Base-by-base conservation (phyloP, 2,888 invertebrate genomes). In the Morpho achilles region DNA sequence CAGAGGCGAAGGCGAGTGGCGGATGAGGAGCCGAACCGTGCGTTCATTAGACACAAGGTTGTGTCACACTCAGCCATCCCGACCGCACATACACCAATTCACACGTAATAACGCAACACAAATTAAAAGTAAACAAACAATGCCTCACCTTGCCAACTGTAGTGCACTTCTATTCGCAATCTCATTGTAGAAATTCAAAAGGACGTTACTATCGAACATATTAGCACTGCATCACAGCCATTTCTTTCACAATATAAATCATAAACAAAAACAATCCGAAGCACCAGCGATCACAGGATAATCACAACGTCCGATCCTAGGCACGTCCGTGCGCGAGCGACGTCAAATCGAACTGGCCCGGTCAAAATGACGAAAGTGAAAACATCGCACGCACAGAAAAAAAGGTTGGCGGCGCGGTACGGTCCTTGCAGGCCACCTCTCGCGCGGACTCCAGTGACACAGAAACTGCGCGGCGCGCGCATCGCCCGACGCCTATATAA, bases 361-460 rank as follows among this genome's bases (percentile, higher is more conserved):
- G 88, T 88, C 89, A 87, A 89, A 89, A 88, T 87, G 87, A 88
- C 88, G 88, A 89, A 90, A 89, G 90, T 89, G 89, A 89, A 90
- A 88, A 90, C 89, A 87, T 87, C 87, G 87, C 88, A 88, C 90
- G 88, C 76, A 76, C 85, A 87, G 84, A 88, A 87, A 89, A 86
- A 89, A 89, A 87, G 86, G 86, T 84, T 83, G 81, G 73, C 75
- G 74, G 84, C 82, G 81, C 82, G 81, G 78, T 76, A 80, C 87
- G 82, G 87, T 89, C 88, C 89, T 88, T 89, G 89, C 86, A 82
- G 85, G 84, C 85, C 85, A 80, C 86, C 85, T 87, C 88, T 87
- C 86, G 88, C 83, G 84, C 83, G 77, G 83, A 81, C 83, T 82
- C 87, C 81, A 88, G 84, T 90, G 88, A 90, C 90, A 89, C 84